phyloP scores from a whole-genome alignment of 2,113 vertebrate genomes.

The Peucedramus taeniatus region DNA sequence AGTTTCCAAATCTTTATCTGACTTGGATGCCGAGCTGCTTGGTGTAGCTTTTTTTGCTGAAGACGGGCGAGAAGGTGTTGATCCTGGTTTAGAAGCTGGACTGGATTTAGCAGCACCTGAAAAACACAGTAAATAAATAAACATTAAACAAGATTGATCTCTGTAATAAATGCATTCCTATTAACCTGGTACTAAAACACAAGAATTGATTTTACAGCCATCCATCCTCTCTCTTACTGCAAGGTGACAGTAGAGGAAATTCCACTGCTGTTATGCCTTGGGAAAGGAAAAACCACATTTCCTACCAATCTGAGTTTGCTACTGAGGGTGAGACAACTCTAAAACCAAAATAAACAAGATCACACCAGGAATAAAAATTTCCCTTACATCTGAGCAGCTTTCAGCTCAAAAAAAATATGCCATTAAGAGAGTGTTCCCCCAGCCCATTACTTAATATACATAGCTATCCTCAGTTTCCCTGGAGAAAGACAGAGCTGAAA shows the following conservation, averaged over 20 bases:
- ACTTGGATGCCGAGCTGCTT: slow-evolving; percentile 81
- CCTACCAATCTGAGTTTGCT: not conserved
- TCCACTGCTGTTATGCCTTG: not conserved
- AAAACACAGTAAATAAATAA: slow-evolving; percentile 9
- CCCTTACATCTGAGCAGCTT: not conserved
- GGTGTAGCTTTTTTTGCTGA: slow-evolving; percentile 93
- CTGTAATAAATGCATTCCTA: not conserved
- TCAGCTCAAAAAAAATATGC: not conserved
- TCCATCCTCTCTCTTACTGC: not conserved
- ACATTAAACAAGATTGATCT: not conserved
- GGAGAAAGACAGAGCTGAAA: not conserved
- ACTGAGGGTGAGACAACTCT: not conserved
- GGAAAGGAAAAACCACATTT: not conserved
- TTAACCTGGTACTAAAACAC: not conserved
- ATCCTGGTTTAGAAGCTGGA: slow-evolving; percentile 88
- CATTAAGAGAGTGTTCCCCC: accelerated
- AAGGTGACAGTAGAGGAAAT: not conserved
- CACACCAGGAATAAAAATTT: not conserved
- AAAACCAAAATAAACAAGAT: not conserved
- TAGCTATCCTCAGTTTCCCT: not conserved
- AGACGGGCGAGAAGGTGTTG: slow-evolving; percentile 93
- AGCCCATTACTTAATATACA: not conserved
- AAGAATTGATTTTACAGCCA: not conserved
- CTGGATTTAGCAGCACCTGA: slow-evolving; percentile 90
- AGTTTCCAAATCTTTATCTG: slow-evolving; percentile 96